Conservation (phyloP, 2,113 vertebrate genomes). For the Chroicocephalus ridibundus region DNA sequence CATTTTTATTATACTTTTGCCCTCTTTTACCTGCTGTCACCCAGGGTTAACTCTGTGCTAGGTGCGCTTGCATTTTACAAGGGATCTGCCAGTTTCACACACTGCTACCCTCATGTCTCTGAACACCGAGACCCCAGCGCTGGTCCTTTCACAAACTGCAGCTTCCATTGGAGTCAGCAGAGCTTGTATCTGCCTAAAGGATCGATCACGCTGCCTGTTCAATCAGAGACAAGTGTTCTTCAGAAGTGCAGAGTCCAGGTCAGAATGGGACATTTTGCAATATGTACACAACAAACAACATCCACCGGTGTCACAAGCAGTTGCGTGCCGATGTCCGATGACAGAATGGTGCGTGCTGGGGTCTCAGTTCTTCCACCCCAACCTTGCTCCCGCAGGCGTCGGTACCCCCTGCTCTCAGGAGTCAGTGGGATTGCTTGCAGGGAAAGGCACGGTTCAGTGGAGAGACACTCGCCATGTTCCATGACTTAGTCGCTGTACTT, state of each 20-base stretch:
- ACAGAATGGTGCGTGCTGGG: not conserved
- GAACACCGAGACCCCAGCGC: not conserved
- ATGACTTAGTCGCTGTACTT: not conserved
- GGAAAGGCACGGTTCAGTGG: not conserved
- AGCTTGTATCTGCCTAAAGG: not conserved
- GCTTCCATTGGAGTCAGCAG: not conserved
- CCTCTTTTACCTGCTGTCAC: not conserved
- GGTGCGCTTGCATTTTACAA: not conserved
- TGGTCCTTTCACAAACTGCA: not conserved
- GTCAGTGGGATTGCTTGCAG: not conserved
- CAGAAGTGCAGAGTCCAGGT: not conserved
- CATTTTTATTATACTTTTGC: not conserved
- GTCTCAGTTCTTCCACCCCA: not conserved
- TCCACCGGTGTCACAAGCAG: not conserved
- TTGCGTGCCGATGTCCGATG: accelerated
- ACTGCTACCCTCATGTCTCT: not conserved
- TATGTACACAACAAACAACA: not conserved
- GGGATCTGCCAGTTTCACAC: not conserved
- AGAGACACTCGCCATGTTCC: not conserved
- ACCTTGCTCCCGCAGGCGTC: not conserved
- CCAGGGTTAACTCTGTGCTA: not conserved
- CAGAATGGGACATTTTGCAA: not conserved
- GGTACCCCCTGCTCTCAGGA: not conserved
- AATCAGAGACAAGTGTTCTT: not conserved
- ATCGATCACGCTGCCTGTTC: not conserved